Base-by-base conservation (phyloP, 2,797 vertebrate genomes). In the Rhincodon typus region DNA sequence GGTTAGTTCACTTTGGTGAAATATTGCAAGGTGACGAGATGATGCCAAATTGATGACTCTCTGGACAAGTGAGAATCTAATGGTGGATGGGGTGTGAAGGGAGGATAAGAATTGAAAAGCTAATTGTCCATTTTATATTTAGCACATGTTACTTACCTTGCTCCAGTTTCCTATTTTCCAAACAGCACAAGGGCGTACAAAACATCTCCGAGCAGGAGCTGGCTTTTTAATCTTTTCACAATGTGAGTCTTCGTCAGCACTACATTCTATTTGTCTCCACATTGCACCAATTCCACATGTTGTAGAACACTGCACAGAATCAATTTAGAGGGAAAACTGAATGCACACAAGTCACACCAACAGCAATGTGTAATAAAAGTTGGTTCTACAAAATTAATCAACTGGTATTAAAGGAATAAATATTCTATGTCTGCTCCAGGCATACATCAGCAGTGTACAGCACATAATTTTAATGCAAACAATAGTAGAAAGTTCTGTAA, bases 151-250 rank as follows among this genome's bases (percentile, higher is more conserved):
- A 95, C 77, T 97, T 97, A 99, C 99, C 98, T 98, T 98, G 97
- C 98, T 99, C 99, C 99, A 99, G 96, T 98, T 97, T 96, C 98
- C 97, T 70, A 97, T 98, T 95, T 97, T 97, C 98, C 98, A 99
- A 96, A 95, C 97, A 86, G 98, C 98, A 0, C 99, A 99, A 0
- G 98, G 98, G 34, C 98, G 98, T 21, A 99, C 97, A 96, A 98
- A 98, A 97, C 99, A 99, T 79, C 98, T 98, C 25, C 97, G 98
- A 30, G 98, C 98, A 72, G 98, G 97, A 96, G 98, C 98, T 0
- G 98, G 99, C 96, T 97, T 98, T 96, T 97, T 98, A 25, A 96
- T 95, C 84, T 96, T 97, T 96, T 97, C 96, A 96, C 99, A 99
- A 97, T 98, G 98, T 15, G 97, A 96, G 0, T 97, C 97, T 0